Evolutionary conservation across 2,797 vertebrate species (phyloP).

Genomic region (Characodon lateralis): DNA sequence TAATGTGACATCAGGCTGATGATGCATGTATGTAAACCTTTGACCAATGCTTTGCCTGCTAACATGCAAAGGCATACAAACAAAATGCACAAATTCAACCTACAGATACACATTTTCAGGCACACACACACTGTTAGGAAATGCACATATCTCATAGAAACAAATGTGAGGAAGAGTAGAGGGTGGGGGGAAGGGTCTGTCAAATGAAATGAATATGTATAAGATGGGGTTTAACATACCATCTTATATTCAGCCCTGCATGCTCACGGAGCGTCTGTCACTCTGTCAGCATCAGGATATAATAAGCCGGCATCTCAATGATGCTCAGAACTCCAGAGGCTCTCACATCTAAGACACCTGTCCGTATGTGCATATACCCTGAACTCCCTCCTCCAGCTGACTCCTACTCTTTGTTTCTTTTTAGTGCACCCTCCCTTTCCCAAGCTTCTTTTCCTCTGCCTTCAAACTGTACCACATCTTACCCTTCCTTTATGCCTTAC

Average conservation of each 20-base stretch:
- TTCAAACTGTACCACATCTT: slow-evolving; percentile 59
- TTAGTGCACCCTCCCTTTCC: slow-evolving; percentile 35
- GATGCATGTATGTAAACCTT: background rate
- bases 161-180: slow-evolving; percentile 50
- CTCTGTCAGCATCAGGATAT: slow-evolving; percentile 67
- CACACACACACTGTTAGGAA: slow-evolving; percentile 6
- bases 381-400: slow-evolving; percentile 41
- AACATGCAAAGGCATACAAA: slow-evolving; percentile 19
- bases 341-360: slow-evolving; percentile 71
- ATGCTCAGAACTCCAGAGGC: slow-evolving; percentile 64
- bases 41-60: slow-evolving; percentile 4
- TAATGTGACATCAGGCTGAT: background rate
- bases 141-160: slow-evolving; percentile 46
- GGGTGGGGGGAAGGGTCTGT: slow-evolving; percentile 64
- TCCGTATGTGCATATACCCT: slow-evolving; percentile 53
- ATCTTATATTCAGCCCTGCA: slow-evolving; percentile 66
- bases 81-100: slow-evolving; percentile 10
- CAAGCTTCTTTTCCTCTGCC: slow-evolving; percentile 37
- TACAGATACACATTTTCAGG: background rate
- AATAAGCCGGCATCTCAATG: slow-evolving; percentile 69
- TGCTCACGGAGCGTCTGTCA: slow-evolving; percentile 64
- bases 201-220: slow-evolving; percentile 78
- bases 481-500: slow-evolving; percentile 55
- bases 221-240: slow-evolving; percentile 64
- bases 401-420: slow-evolving; percentile 54